Percentiles rank a stretch among this genome's conserved stretches.
phyloP scores from a whole-genome alignment of 2,888 invertebrate genomes.

The Cheilosia vernalis region DNA sequence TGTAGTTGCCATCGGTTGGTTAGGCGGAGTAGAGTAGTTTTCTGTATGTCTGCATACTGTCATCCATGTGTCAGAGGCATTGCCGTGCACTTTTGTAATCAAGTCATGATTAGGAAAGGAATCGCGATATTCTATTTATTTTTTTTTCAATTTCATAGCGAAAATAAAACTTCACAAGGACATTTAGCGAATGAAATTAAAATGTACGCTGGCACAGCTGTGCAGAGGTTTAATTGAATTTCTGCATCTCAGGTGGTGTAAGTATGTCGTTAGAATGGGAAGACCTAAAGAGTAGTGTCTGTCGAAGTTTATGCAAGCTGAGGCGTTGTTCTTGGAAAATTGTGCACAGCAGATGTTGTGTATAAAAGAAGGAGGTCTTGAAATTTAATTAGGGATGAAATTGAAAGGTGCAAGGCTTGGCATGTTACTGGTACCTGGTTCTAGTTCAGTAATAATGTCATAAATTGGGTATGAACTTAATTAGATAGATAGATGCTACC shows the following conservation, averaged over 20 bases:
- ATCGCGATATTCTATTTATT: not conserved
- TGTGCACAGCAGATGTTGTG: conserved; percentile 13
- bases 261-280: conserved; percentile 30
- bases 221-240: conserved; percentile 49
- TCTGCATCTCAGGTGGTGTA: conserved; percentile 49
- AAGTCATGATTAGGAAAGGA: conserved; percentile 11
- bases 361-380: not conserved
- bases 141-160: not conserved
- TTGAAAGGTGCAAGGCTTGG: not conserved
- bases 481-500: no score
- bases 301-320: conserved; percentile 4
- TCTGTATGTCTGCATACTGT: conserved; percentile 1
- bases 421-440: no score
- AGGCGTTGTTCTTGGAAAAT: conserved; percentile 9
- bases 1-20: conserved; percentile 21
- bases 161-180: conserved; percentile 1
- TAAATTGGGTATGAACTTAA: no score
- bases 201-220: conserved; percentile 4
- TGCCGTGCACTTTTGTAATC: conserved; percentile 49
- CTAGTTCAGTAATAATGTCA: no score
- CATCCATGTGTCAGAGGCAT: conserved; percentile 34
- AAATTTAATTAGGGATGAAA: conserved; percentile 24
- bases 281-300: not conserved
- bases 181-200: conserved; percentile 21
- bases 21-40: not conserved